These are phyloP conservation scores for Tipula helvola DNA, from an alignment of 2,888 invertebrate species.

Conservation along the genomic window DNA sequence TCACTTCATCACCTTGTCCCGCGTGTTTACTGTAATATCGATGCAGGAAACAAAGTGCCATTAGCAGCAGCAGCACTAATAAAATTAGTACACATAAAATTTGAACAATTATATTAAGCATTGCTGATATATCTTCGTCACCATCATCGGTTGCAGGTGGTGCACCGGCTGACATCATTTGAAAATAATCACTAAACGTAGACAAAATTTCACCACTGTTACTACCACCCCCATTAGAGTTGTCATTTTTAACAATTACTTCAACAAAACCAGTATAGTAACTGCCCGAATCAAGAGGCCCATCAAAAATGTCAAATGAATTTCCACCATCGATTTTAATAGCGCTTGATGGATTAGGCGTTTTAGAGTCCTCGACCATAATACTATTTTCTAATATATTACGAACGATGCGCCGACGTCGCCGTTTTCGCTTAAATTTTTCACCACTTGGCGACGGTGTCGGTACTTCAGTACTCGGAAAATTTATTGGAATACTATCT, in stretches of 20 bases:
- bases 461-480: conserved; percentile 19
- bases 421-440: background rate
- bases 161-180: conserved; percentile 59
- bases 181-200: conserved; percentile 65
- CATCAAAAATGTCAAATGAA: conserved; percentile 47
- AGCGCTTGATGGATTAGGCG: conserved; percentile 10
- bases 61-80: conserved; percentile 46
- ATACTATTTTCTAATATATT: background rate
- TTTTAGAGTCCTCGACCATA: background rate
- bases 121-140: conserved; percentile 31
- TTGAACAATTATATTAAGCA: conserved; percentile 52
- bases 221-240: conserved; percentile 37
- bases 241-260: conserved; percentile 38
- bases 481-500: conserved; percentile 13
- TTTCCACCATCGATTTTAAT: conserved; percentile 20
- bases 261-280: conserved; percentile 81
- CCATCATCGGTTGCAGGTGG: conserved; percentile 31
- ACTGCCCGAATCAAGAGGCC: conserved; percentile 57
- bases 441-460: background rate
- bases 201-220: conserved; percentile 39
- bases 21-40: conserved; percentile 50
- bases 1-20: conserved; percentile 52
- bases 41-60: conserved; percentile 51
- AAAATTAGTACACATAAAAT: conserved; percentile 51
- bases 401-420: background rate